Evolutionary conservation across 2,797 vertebrate genomes (phyloP).

Genomic region (Anisognathus igniventris): DNA sequence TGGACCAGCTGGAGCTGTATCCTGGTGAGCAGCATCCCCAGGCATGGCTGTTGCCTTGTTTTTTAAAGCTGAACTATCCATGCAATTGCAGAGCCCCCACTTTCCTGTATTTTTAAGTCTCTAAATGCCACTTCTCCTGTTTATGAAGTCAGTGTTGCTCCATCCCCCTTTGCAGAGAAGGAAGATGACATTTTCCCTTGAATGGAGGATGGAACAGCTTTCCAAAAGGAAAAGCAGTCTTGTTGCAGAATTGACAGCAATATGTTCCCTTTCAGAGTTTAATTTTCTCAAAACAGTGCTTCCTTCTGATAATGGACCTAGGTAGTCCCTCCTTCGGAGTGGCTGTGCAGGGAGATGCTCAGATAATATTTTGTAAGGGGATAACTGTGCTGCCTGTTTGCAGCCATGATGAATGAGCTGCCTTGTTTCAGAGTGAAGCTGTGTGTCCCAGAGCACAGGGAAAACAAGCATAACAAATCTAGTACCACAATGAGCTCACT

Average conservation of each 20-base stretch:
- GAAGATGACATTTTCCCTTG: not conserved
- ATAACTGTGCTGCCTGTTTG: not conserved
- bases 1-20: conserved; percentile 35
- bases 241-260: not conserved
- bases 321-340: not conserved
- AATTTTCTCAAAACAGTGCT: not conserved
- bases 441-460: not conserved
- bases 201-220: not conserved
- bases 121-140: not conserved
- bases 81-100: not conserved
- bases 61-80: not conserved
- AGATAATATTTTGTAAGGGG: not conserved
- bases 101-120: not conserved
- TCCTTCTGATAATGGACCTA: not conserved
- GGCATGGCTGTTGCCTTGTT: not conserved
- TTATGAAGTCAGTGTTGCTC: not conserved
- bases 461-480: not conserved
- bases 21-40: not conserved
- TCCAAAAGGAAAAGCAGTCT: not conserved
- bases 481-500: not conserved
- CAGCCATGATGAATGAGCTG: not conserved
- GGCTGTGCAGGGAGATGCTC: not conserved
- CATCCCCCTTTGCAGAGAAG: not conserved
- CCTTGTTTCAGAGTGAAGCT: not conserved
- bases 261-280: not conserved